Evolutionary conservation across 2,888 invertebrate species (phyloP).

Genomic region (Eudasyphora cyanicolor): DNA sequence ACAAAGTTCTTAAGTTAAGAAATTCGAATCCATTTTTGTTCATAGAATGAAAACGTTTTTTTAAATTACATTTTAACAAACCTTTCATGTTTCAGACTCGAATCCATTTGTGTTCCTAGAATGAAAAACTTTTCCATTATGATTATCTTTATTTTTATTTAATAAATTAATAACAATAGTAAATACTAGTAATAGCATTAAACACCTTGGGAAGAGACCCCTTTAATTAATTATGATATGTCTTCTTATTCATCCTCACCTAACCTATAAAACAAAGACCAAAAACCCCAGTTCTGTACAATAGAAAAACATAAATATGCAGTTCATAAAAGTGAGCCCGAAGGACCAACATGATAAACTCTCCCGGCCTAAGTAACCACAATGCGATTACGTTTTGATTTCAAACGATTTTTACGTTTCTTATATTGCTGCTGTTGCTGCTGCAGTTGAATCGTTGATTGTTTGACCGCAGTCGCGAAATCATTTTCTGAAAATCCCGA

Average conservation of each 20-base stretch:
- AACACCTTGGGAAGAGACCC: not conserved
- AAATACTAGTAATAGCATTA: not conserved
- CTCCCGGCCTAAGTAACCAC: constrained; percentile 47
- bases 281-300: not conserved
- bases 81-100: too few relatives aligned
- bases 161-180: not conserved
- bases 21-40: too few relatives aligned
- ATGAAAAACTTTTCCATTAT: too few relatives aligned
- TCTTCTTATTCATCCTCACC: too few relatives aligned
- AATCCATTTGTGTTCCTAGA: too few relatives aligned
- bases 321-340: too few relatives aligned
- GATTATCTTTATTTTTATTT: not conserved
- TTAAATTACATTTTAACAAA: too few relatives aligned
- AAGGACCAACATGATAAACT: not conserved
- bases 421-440: constrained; percentile 65
- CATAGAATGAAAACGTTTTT: too few relatives aligned
- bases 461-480: constrained; percentile 21
- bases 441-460: not conserved
- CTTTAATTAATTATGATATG: not conserved
- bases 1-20: too few relatives aligned
- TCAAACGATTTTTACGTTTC: constrained; percentile 74
- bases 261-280: not conserved
- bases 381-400: constrained; percentile 72
- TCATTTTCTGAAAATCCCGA: constrained; percentile 5
- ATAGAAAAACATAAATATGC: not conserved